These are phyloP conservation scores for Bombus consobrinus DNA, from an alignment of 1,140 invertebrate genomes.

Conservation along the genomic window DNA sequence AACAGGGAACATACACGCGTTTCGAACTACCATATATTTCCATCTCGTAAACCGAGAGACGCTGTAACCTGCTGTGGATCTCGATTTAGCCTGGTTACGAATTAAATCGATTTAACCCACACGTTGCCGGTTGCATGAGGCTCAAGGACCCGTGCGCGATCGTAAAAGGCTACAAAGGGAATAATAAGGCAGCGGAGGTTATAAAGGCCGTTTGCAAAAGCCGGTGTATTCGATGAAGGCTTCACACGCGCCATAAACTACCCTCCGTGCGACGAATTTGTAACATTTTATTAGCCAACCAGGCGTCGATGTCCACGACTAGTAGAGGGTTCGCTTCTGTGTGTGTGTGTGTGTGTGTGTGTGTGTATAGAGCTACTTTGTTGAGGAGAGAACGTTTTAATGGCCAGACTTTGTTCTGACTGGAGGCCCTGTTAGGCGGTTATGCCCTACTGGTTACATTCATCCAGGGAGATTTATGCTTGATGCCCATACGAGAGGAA, in stretches of 20 bases:
- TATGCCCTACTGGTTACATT: constrained; percentile 72
- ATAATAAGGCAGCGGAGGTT: constrained; percentile 29
- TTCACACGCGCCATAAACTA: constrained; percentile 75
- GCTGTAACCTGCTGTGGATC: constrained; percentile 1
- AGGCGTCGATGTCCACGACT: constrained; percentile 30
- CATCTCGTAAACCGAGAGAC: constrained; percentile 2
- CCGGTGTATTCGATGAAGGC: constrained; percentile 71
- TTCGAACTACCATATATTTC: background rate
- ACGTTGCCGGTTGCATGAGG: background rate
- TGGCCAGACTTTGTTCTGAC: constrained; percentile 75
- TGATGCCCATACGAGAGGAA: constrained; percentile 60
- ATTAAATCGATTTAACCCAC: constrained; percentile 38
- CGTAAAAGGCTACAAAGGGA: constrained; percentile 29
- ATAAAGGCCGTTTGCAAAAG: constrained; percentile 33
- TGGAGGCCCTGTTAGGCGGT: constrained; percentile 68
- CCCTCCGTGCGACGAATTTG: constrained; percentile 78
- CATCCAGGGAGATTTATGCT: constrained; percentile 71
- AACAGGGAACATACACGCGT: background rate
- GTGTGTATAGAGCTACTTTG: constrained; percentile 69
- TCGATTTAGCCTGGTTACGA: constrained; percentile 14
- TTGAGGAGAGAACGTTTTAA: constrained; percentile 75
- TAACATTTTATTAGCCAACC: constrained; percentile 79
- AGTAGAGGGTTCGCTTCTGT: background rate
- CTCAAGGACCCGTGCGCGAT: background rate
- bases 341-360: too few species aligned